Conservation (phyloP, 2,888 invertebrate species). For the Muschampia staudingeri region DNA sequence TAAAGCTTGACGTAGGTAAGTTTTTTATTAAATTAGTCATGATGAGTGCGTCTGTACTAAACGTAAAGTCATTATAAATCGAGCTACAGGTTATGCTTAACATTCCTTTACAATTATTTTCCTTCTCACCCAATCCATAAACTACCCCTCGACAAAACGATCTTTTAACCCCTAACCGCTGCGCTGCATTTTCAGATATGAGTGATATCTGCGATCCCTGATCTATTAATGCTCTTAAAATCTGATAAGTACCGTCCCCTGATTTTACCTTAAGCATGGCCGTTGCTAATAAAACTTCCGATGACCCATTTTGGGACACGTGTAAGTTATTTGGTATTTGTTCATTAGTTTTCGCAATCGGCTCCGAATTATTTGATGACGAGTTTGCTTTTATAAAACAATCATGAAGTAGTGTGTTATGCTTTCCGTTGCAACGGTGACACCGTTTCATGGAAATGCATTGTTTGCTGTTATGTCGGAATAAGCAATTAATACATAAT, state of each 20-base stretch:
- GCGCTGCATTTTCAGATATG: constrained; percentile 38
- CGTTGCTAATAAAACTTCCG: constrained; percentile 20
- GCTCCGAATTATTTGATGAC: background rate
- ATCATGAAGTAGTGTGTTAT: background rate
- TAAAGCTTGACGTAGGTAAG: constrained; percentile 13
- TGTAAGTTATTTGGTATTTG: background rate
- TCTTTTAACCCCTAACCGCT: constrained; percentile 22
- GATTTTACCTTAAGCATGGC: background rate
- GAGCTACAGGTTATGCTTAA: background rate
- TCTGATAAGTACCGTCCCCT: background rate
- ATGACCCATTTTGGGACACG: background rate
- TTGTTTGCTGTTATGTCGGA: background rate
- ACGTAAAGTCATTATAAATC: background rate
- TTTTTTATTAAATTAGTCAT: constrained; percentile 11
- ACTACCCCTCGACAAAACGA: constrained; percentile 23
- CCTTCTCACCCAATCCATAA: constrained; percentile 14
- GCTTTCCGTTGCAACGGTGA: background rate
- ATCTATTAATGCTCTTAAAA: constrained; percentile 21
- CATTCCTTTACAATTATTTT: background rate
- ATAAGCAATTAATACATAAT: background rate
- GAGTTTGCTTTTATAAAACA: too few relatives aligned
- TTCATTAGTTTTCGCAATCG: too few relatives aligned
- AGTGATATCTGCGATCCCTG: constrained; percentile 43
- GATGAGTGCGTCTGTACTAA: background rate
- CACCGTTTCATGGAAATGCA: background rate